Conservation (phyloP, 2,888 invertebrate species). For the Luffia ferchaultella region DNA sequence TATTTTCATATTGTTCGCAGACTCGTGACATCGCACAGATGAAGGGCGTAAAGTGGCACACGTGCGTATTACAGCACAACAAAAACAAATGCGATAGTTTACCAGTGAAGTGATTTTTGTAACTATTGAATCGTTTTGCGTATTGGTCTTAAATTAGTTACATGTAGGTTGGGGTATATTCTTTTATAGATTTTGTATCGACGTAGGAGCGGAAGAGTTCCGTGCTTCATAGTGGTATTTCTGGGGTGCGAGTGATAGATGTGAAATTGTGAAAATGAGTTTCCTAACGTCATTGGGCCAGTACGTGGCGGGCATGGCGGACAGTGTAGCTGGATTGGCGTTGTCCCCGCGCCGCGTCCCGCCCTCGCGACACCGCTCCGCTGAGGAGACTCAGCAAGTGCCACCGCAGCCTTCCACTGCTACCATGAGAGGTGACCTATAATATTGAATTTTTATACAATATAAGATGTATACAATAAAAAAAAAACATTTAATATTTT, state of each 20-base stretch:
- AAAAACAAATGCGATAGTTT: neutral
- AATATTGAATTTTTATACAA: too few relatives aligned
- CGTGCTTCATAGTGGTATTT: too few relatives aligned
- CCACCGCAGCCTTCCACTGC: conserved; percentile 41
- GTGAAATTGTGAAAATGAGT: conserved; percentile 70
- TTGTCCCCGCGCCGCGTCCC: conserved; percentile 79
- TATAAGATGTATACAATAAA: too few relatives aligned
- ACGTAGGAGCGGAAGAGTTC: too few relatives aligned
- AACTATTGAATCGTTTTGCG: neutral
- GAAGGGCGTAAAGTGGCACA: too few relatives aligned
- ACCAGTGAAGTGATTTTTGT: neutral
- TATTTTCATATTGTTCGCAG: too few relatives aligned
- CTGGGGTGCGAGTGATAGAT: too few relatives aligned
- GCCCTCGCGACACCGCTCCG: conserved; percentile 72
- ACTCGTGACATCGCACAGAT: too few relatives aligned
- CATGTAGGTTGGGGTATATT: neutral
- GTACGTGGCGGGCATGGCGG: conserved; percentile 85
- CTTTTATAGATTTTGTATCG: too few relatives aligned
- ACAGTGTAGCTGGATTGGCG: conserved; percentile 83
- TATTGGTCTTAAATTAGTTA: neutral
- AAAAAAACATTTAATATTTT: too few relatives aligned
- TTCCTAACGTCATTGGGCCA: conserved; percentile 87
- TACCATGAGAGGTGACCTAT: conserved; percentile 42
- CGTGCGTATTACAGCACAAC: too few relatives aligned
- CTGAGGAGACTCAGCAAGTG: conserved; percentile 50